These are phyloP conservation scores for Hippopotamyrus pictus DNA, from an alignment of 2,797 vertebrate genomes.

Conservation along the genomic window DNA sequence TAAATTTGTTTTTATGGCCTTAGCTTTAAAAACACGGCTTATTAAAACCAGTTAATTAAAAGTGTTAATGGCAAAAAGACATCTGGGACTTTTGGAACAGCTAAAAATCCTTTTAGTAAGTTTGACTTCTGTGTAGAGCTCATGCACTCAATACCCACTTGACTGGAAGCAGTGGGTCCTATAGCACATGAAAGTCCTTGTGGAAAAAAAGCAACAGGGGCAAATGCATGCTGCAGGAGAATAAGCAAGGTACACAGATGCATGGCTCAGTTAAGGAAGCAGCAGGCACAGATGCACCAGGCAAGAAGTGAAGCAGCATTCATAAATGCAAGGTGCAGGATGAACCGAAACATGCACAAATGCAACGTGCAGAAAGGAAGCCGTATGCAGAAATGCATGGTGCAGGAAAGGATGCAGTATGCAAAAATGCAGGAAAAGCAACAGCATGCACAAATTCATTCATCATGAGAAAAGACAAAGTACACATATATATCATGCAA, in stretches of 20 bases:
- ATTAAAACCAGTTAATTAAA: conserved; percentile 1
- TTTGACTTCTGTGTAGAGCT: conserved; percentile 66
- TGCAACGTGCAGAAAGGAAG: not conserved
- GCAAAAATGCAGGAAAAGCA: not conserved
- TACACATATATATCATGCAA: too few relatives aligned
- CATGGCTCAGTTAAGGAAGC: not conserved
- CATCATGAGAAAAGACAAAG: too few relatives aligned
- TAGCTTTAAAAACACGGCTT: not conserved
- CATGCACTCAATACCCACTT: conserved; percentile 67
- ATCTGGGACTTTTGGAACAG: conserved; percentile 54
- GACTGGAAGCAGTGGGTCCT: conserved; percentile 51
- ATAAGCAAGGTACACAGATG: not conserved
- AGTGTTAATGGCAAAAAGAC: conserved; percentile 36
- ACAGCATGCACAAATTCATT: not conserved
- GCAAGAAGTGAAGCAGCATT: not conserved
- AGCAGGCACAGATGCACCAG: not conserved
- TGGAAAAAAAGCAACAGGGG: not conserved
- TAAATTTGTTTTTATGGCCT: not conserved
- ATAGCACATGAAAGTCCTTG: not conserved
- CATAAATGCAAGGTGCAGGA: not conserved
- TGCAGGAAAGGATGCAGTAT: not conserved
- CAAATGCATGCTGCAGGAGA: not conserved
- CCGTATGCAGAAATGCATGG: not conserved
- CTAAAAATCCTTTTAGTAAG: conserved; percentile 69
- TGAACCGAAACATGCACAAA: not conserved